These are phyloP conservation scores for Podarcis raffonei DNA, from an alignment of 2,113 vertebrate genomes.

Conservation along the genomic window DNA sequence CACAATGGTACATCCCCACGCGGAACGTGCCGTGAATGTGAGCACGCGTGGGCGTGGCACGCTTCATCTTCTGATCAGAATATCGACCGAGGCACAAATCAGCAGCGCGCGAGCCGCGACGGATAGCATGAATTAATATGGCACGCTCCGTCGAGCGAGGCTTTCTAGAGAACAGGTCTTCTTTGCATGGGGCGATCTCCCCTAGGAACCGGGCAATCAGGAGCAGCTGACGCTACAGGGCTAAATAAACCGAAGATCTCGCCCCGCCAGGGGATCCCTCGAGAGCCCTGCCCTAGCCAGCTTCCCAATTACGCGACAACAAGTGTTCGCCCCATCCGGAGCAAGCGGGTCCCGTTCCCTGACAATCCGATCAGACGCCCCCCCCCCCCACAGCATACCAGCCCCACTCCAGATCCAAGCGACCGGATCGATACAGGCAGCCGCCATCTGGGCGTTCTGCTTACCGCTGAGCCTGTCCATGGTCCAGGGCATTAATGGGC, in stretches of 20 bases:
- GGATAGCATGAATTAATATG: too few species aligned
- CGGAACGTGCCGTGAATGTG: constrained; percentile 15
- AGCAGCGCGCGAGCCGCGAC: neutral
- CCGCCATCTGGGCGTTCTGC: neutral
- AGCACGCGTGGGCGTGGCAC: constrained; percentile 18
- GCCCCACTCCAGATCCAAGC: neutral
- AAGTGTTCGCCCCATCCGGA: too few species aligned
- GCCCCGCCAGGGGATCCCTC: neutral
- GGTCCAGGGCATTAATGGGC: neutral
- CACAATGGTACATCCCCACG: neutral
- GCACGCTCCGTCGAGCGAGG: neutral
- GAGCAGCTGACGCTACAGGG: neutral
- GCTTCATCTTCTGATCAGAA: neutral
- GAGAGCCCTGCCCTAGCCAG: neutral
- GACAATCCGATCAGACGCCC: neutral
- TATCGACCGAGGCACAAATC: neutral
- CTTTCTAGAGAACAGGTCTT: neutral
- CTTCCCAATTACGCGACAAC: neutral
- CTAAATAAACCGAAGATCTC: neutral
- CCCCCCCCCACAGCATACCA: neutral
- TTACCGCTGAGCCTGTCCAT: constrained; percentile 70
- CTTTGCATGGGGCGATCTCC: neutral
- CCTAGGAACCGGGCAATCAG: neutral
- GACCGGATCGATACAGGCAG: neutral
- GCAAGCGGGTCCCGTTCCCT: neutral